These are phyloP conservation scores for Tuta absoluta DNA, from an alignment of 2,888 invertebrate genomes.

Conservation along the genomic window DNA sequence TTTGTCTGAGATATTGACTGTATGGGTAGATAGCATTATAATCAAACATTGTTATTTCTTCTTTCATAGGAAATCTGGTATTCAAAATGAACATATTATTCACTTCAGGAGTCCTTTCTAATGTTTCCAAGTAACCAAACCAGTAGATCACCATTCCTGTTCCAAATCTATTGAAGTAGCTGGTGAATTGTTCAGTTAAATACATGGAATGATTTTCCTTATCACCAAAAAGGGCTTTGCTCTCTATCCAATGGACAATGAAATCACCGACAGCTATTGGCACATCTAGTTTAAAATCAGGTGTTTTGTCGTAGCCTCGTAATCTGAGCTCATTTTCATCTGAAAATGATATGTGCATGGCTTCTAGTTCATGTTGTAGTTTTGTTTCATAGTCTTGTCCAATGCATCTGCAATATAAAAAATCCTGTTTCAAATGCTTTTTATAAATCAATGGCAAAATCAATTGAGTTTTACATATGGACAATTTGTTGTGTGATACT, in stretches of 20 bases:
- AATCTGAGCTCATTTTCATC: constrained; percentile 90
- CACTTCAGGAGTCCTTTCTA: constrained; percentile 84
- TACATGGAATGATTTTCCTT: constrained; percentile 89
- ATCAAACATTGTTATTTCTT: constrained; percentile 61
- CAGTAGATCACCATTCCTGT: constrained; percentile 97
- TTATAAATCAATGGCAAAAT: too few relatives aligned
- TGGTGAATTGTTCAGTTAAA: constrained; percentile 90
- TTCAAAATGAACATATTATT: constrained; percentile 81
- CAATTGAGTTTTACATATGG: too few relatives aligned
- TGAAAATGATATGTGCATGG: constrained; percentile 73
- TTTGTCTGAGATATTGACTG: constrained; percentile 18
- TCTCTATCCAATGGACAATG: constrained; percentile 97
- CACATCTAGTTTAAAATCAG: constrained; percentile 94
- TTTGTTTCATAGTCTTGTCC: constrained; percentile 93
- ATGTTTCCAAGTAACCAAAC: constrained; percentile 92
- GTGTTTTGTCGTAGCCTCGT: constrained; percentile 96
- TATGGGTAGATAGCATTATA: constrained; percentile 21
- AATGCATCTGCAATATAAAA: constrained; percentile 48
- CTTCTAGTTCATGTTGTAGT: constrained; percentile 82
- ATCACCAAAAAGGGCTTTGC: constrained; percentile 97
- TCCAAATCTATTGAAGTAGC: constrained; percentile 97
- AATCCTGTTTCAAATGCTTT: not conserved
- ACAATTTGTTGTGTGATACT: too few relatives aligned
- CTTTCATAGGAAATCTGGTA: constrained; percentile 76
- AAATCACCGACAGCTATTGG: constrained; percentile 92